Evolutionary conservation across 2,888 invertebrate species (phyloP).

Genomic region (Zhuqinia jingwanae): DNA sequence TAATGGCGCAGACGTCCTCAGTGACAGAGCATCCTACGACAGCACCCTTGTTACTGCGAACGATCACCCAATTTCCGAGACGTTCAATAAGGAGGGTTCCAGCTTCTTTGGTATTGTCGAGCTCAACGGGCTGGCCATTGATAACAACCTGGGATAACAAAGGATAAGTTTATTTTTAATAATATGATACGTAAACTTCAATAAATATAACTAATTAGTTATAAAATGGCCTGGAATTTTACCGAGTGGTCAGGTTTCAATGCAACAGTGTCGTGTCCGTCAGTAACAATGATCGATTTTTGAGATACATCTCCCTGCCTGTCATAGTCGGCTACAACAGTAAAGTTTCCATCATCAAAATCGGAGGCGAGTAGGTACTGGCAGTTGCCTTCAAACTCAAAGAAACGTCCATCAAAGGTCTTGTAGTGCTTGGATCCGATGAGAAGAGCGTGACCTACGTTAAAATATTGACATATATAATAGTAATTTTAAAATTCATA

Average conservation of each 20-base stretch:
- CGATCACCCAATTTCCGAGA: constrained; percentile 79
- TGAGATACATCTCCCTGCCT: constrained; percentile 82
- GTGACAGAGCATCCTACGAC: constrained; percentile 84
- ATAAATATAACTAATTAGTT: background rate
- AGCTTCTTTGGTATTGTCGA: constrained; percentile 79
- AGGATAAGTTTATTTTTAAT: background rate
- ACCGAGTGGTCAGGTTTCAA: constrained; percentile 86
- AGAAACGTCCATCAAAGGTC: constrained; percentile 92
- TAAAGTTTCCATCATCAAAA: constrained; percentile 92
- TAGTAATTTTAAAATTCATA: no score
- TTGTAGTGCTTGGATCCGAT: constrained; percentile 92
- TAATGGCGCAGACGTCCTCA: constrained; percentile 86
- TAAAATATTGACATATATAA: no score
- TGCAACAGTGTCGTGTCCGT: constrained; percentile 86
- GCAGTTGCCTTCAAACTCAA: constrained; percentile 90
- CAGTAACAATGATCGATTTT: constrained; percentile 85
- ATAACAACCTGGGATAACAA: constrained; percentile 80
- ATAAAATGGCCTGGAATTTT: constrained; percentile 74
- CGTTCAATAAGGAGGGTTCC: constrained; percentile 79
- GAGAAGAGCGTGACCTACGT: constrained; percentile 87
- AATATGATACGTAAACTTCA: background rate
- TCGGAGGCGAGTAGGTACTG: constrained; percentile 92
- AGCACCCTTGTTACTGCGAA: constrained; percentile 84
- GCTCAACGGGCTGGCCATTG: constrained; percentile 87
- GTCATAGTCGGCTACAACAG: constrained; percentile 86